Percentiles rank a stretch among this genome's conserved stretches.
phyloP scores from a whole-genome alignment of 2,113 vertebrate species.

The Rhadina sibilatrix region DNA sequence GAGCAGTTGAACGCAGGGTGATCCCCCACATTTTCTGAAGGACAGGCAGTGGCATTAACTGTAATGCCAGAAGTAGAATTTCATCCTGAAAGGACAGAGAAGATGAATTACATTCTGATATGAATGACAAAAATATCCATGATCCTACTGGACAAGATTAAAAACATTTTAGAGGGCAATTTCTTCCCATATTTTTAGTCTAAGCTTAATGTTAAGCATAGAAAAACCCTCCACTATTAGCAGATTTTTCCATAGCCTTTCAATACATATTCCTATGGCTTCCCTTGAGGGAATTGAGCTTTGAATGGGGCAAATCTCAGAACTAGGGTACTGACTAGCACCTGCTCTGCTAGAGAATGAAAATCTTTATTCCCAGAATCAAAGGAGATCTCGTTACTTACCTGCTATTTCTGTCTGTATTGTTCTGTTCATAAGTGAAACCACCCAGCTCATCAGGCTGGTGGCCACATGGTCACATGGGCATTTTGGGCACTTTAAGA shows the following conservation, averaged over 20 bases:
- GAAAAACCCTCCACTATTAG: neutral
- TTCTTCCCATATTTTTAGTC: neutral
- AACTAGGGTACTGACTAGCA: neutral
- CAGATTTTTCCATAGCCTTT: neutral
- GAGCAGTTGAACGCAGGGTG: accelerated
- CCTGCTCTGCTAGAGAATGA: neutral
- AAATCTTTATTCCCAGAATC: neutral
- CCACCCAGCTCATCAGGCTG: neutral
- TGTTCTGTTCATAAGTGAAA: neutral
- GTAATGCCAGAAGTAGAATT: neutral
- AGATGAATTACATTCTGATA: neutral
- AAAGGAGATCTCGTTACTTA: neutral
- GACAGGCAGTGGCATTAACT: neutral
- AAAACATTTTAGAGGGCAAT: neutral
- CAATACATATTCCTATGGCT: neutral
- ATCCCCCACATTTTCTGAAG: neutral
- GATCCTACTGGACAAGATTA: neutral
- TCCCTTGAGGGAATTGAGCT: neutral
- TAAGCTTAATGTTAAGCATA: neutral
- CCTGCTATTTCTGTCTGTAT: neutral
- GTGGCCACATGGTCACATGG: neutral
- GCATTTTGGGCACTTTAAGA: neutral
- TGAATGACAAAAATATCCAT: neutral
- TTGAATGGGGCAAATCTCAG: neutral
- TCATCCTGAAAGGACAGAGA: neutral